phyloP scores from a whole-genome alignment of 2,113 vertebrate genomes.

The Poecilia latipinna region DNA sequence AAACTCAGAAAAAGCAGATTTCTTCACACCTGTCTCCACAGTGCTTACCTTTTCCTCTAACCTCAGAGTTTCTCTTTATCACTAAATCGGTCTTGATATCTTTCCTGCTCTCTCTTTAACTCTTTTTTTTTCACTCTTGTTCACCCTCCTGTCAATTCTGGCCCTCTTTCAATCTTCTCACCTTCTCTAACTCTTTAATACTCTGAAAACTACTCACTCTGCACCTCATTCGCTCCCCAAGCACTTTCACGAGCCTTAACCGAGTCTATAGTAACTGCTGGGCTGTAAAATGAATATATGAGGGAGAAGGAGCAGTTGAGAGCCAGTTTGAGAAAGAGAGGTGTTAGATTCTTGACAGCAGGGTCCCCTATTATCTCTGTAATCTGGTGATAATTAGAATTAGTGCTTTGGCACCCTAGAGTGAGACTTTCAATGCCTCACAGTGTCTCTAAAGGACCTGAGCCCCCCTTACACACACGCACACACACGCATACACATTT shows the following conservation, averaged over 20 bases:
- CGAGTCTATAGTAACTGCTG: constrained; percentile 68
- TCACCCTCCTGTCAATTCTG: constrained; percentile 74
- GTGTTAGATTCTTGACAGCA: constrained; percentile 72
- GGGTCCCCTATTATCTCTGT: constrained; percentile 82
- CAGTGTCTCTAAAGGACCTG: constrained; percentile 71
- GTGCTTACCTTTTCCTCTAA: constrained; percentile 57
- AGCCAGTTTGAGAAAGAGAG: constrained; percentile 64
- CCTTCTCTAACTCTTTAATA: constrained; percentile 68
- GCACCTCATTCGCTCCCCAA: constrained; percentile 72
- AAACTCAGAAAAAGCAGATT: constrained; percentile 41
- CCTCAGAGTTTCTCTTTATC: constrained; percentile 67
- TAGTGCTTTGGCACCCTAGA: constrained; percentile 73
- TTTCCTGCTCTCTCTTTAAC: constrained; percentile 74
- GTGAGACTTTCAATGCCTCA: constrained; percentile 74
- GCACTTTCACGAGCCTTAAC: constrained; percentile 67
- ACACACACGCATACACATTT: constrained; percentile 16
- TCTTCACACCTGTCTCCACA: constrained; percentile 42
- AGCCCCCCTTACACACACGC: constrained; percentile 37
- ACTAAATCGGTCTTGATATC: constrained; percentile 73
- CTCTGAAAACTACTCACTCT: constrained; percentile 72
- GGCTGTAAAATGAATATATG: constrained; percentile 78
- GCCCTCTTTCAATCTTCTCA: constrained; percentile 75
- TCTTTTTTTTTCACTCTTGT: constrained; percentile 69
- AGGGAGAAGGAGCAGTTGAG: constrained; percentile 52
- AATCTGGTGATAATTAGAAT: constrained; percentile 83